Percentiles rank a stretch among this genome's conserved stretches.
Evolutionary conservation across 2,888 invertebrate species (phyloP).

Genomic region (Seira ritae): DNA sequence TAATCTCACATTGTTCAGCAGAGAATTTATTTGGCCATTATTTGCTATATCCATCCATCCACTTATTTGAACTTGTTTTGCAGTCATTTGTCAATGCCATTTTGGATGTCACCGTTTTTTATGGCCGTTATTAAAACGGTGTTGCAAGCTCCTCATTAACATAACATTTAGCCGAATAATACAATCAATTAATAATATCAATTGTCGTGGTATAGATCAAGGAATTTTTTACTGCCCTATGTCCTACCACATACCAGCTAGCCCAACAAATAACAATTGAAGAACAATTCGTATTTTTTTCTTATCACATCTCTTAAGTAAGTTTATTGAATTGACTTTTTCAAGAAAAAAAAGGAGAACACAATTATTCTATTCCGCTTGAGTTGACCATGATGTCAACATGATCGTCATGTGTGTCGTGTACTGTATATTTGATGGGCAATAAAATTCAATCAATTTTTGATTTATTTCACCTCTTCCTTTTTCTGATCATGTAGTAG

Average conservation of each 20-base stretch:
- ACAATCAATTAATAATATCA: constrained; percentile 29
- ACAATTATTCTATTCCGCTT: too few species aligned
- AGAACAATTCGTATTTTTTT: too few species aligned
- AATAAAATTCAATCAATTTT: constrained; percentile 21
- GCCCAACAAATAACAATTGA: background rate
- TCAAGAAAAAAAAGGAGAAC: too few species aligned
- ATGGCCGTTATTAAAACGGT: constrained; percentile 18
- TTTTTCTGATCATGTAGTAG: too few species aligned
- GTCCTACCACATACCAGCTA: background rate
- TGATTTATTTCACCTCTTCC: constrained; percentile 14
- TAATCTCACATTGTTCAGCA: constrained; percentile 13
- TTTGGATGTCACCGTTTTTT: constrained; percentile 23
- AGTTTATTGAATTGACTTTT: too few species aligned
- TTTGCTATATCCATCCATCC: background rate
- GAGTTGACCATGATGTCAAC: too few species aligned
- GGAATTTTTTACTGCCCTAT: background rate
- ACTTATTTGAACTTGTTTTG: constrained; percentile 9
- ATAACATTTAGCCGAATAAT: constrained; percentile 7
- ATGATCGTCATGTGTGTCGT: too few species aligned
- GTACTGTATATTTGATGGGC: too few species aligned
- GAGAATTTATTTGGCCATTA: background rate
- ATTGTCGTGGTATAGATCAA: constrained; percentile 28
- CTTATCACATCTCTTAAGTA: too few species aligned
- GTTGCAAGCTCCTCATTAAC: constrained; percentile 21
- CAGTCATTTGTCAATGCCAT: constrained; percentile 54